Evolutionary conservation across 2,888 invertebrate genomes (phyloP).

Genomic region (Byasa hedistus): DNA sequence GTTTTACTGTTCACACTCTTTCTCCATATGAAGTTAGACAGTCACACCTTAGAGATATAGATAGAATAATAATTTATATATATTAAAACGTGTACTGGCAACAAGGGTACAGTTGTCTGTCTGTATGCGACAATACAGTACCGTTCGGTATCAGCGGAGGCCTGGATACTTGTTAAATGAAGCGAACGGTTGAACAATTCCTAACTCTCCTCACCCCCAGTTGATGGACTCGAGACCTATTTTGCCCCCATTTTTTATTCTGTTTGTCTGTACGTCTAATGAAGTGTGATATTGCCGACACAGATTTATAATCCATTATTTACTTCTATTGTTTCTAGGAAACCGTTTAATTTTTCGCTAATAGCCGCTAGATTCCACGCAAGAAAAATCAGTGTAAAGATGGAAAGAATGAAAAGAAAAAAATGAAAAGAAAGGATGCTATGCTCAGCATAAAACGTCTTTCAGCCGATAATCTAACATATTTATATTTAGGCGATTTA

Average conservation of each 20-base stretch:
- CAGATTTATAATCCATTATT: not conserved
- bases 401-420: too few relatives aligned
- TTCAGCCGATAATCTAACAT: not conserved
- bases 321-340: not conserved
- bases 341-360: too few relatives aligned
- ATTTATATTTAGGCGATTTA: not conserved
- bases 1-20: too few relatives aligned
- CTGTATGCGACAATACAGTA: not conserved
- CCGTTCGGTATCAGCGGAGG: slow-evolving; percentile 5
- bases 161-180: slow-evolving; percentile 19
- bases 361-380: too few relatives aligned
- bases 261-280: slow-evolving; percentile 12
- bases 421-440: too few relatives aligned
- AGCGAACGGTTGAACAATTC: slow-evolving; percentile 18
- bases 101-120: slow-evolving; percentile 4
- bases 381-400: too few relatives aligned
- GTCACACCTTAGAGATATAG: too few relatives aligned
- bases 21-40: too few relatives aligned
- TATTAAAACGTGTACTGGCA: not conserved
- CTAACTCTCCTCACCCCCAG: not conserved
- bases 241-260: slow-evolving; percentile 13
- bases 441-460: too few relatives aligned
- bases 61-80: not conserved
- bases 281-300: slow-evolving; percentile 4
- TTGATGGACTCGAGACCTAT: slow-evolving; percentile 21